A percentile compares a stretch with the other conserved stretches of the same genome.
These are phyloP conservation scores for Nycticorax nycticorax DNA, from an alignment of 2,113 vertebrate species.

Conservation along the genomic window DNA sequence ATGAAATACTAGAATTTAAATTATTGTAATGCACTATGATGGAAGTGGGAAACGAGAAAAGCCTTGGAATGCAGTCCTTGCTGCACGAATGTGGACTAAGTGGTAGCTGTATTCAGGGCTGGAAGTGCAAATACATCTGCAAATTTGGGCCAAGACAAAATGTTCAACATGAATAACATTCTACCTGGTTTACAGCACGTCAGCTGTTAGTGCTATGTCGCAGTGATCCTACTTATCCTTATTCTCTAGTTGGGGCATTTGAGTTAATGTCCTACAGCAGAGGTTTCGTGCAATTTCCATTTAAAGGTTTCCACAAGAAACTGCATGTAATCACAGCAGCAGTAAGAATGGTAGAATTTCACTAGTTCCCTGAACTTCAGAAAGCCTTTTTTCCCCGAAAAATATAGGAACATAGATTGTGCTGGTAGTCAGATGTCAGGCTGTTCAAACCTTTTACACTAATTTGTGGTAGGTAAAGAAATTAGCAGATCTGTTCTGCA, in stretches of 20 bases:
- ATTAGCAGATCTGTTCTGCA: background rate
- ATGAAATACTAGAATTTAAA: background rate
- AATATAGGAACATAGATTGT: rapidly evolving
- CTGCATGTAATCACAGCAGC: background rate
- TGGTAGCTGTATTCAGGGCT: background rate
- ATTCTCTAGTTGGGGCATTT: background rate
- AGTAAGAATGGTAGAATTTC: background rate
- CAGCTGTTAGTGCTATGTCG: background rate
- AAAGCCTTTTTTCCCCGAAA: background rate
- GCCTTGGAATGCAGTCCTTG: background rate
- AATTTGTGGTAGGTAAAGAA: background rate
- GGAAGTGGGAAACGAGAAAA: background rate
- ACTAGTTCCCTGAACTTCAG: background rate
- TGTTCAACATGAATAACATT: rapidly evolving
- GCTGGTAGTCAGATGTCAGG: background rate
- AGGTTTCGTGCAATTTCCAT: background rate
- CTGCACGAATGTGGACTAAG: background rate
- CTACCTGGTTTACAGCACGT: background rate
- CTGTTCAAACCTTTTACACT: background rate
- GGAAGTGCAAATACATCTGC: background rate
- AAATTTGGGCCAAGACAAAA: background rate
- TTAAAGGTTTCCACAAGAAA: background rate
- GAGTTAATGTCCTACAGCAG: background rate
- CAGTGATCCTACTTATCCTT: background rate
- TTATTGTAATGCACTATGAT: background rate